Conservation (phyloP, 2,888 invertebrate species). For the Panorpa germanica region DNA sequence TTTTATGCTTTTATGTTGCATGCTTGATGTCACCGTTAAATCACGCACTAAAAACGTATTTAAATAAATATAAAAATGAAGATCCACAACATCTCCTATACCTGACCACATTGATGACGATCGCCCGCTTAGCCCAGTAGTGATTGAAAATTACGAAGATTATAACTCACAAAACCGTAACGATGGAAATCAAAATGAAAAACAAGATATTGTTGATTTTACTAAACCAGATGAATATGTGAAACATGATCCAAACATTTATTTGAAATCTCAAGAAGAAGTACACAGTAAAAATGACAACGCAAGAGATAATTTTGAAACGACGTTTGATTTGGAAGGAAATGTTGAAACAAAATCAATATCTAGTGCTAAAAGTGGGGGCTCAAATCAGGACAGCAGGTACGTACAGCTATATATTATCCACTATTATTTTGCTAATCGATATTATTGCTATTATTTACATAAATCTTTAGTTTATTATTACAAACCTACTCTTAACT, state of each 20-base stretch:
- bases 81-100: constrained; percentile 28
- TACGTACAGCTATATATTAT: constrained; percentile 22
- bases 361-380: constrained; percentile 59
- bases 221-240: too few relatives aligned
- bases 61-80: constrained; percentile 15
- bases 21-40: too few relatives aligned
- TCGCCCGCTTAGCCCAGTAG: constrained; percentile 24
- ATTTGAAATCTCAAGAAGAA: too few relatives aligned
- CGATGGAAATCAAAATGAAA: constrained; percentile 11
- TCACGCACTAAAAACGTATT: background rate
- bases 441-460: too few relatives aligned
- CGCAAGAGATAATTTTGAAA: constrained; percentile 54
- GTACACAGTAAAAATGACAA: too few relatives aligned
- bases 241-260: too few relatives aligned
- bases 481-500: too few relatives aligned
- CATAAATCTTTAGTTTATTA: too few relatives aligned
- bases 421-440: too few relatives aligned
- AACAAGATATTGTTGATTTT: too few relatives aligned
- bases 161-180: constrained; percentile 12
- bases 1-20: constrained; percentile 20
- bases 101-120: constrained; percentile 23
- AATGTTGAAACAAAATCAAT: constrained; percentile 84
- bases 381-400: constrained; percentile 66
- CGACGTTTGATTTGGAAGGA: constrained; percentile 79
- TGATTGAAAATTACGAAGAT: constrained; percentile 25